phyloP scores from a whole-genome alignment of 1,140 invertebrate genomes.

The Helicoverpa zea region DNA sequence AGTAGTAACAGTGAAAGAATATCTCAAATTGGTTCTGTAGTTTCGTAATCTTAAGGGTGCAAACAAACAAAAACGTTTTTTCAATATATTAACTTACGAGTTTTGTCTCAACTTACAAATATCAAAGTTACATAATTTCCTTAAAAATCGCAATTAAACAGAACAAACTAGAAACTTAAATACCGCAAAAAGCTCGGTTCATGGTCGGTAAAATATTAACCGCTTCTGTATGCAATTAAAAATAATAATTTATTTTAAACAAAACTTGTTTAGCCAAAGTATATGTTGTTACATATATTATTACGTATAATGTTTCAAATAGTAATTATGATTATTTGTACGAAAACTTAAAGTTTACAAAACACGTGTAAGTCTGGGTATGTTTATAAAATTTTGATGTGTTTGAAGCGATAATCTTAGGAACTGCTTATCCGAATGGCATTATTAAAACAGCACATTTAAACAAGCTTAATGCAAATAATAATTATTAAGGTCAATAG shows the following conservation, averaged over 20 bases:
- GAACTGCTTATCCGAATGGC: background rate
- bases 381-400: background rate
- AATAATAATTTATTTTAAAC: constrained; percentile 16
- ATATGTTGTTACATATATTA: constrained; percentile 40
- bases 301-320: background rate
- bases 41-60: no score
- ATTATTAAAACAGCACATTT: background rate
- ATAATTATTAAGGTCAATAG: background rate
- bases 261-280: constrained; percentile 5
- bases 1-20: no score
- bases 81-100: no score
- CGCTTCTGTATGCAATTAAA: constrained; percentile 23
- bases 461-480: no score
- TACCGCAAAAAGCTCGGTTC: constrained; percentile 16
- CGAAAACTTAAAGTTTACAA: constrained; percentile 6
- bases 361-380: background rate
- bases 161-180: background rate
- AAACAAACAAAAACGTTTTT: no score
- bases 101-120: background rate
- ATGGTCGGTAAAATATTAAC: constrained; percentile 32
- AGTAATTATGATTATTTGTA: constrained; percentile 31
- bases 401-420: no score
- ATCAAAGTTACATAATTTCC: background rate
- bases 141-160: background rate
- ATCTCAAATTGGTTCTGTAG: no score